Conservation (phyloP, 2,888 invertebrate species). For the Adelognathus sp. region DNA sequence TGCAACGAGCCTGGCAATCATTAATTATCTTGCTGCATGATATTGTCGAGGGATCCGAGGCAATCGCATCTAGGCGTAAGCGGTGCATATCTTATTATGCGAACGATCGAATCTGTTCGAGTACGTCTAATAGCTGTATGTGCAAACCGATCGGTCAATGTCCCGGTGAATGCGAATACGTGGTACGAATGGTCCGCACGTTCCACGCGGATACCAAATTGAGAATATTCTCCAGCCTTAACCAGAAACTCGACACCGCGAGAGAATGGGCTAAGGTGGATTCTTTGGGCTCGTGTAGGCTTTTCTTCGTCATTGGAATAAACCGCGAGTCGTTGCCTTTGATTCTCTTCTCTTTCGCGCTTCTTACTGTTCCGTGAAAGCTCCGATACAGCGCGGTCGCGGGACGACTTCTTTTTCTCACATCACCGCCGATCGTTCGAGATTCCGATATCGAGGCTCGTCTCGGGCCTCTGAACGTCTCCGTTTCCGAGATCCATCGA, state of each 20-base stretch:
- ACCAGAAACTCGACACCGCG: slow-evolving; percentile 32
- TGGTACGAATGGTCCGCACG: slow-evolving; percentile 29
- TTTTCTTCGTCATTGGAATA: slow-evolving; percentile 43
- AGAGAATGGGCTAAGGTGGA: slow-evolving; percentile 22
- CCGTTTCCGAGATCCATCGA: slow-evolving; percentile 55
- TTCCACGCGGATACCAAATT: slow-evolving; percentile 45
- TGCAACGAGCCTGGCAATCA: slow-evolving; percentile 41
- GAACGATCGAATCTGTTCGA: slow-evolving; percentile 48
- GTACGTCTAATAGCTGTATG: slow-evolving; percentile 48
- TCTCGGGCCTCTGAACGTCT: slow-evolving; percentile 50
- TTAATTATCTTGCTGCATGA: slow-evolving; percentile 53
- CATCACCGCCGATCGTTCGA: slow-evolving; percentile 10
- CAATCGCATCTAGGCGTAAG: slow-evolving; percentile 31
- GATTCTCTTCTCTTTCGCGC: slow-evolving; percentile 36
- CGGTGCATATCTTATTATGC: slow-evolving; percentile 9
- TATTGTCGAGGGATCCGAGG: slow-evolving; percentile 48
- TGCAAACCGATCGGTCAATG: slow-evolving; percentile 56
- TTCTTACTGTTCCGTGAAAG: slow-evolving; percentile 30
- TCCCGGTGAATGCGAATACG: slow-evolving; percentile 37
- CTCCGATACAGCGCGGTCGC: neutral
- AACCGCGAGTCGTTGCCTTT: slow-evolving; percentile 45
- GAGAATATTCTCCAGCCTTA: slow-evolving; percentile 47
- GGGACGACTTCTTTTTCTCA: slow-evolving; percentile 18
- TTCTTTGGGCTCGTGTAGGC: slow-evolving; percentile 27
- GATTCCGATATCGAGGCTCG: slow-evolving; percentile 19